Base-by-base conservation (phyloP, 2,888 invertebrate species). In the Ennomos erosarius region DNA sequence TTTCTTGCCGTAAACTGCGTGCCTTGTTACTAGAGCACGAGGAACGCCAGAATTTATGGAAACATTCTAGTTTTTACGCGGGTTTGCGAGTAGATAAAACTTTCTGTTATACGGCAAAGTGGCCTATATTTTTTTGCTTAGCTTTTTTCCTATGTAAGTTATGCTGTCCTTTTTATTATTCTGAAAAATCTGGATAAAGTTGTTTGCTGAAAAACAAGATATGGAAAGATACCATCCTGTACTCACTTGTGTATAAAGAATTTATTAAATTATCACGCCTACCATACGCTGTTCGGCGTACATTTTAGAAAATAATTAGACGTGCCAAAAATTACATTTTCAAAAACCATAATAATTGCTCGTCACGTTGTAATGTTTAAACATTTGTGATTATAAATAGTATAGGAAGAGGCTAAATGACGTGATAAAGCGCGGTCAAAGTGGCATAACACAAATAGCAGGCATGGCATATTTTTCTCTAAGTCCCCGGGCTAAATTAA, bases 1-100 rank as follows among this genome's bases (percentile, higher is more conserved):
- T 76, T 71, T 70, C 79, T 71, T 75, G 78, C 83, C 87, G 84
- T 88, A 88, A 88, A 89, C 79, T 78, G 84, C 78, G 76, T 82
- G 78, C 80, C 85, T 84, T 87, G 81, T 87, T 87, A 85, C 76
- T 79, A 68, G 65, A 65, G 65, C 71, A 70, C 72, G 70, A 75
- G 71, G 67, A 78, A 82, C 74, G 74, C 72, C 51, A 65, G 69
- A 79, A 79, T 85, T 85, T 86, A 84, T 82, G 77, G 71, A 76
- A 57, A 58, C 70, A 69, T 73, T 76, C 70, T 68, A 76, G 69
- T 75, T 77, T 67, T 78, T 75, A 77, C 73, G 68, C 56, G 44
- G 59, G 64, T 67, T 70, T 48, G 42, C 50, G 56, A 71, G 62
- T 73, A 71, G 70, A 75, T 62, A 69, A 68, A 66, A 67, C 58